These are phyloP conservation scores for Leptestheria dahalacensis DNA, from an alignment of 1,140 invertebrate species.

Conservation along the genomic window DNA sequence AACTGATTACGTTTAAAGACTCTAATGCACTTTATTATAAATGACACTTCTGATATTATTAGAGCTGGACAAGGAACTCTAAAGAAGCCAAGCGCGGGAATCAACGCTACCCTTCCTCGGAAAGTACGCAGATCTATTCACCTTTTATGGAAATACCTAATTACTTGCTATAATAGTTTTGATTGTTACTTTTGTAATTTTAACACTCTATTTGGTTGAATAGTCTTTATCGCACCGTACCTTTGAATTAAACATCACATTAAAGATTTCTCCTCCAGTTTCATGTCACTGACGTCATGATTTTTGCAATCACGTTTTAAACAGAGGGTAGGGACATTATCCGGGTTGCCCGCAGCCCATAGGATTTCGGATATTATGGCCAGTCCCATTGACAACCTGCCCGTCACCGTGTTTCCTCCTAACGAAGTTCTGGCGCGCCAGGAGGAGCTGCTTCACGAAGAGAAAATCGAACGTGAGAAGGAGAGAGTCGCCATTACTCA, in stretches of 20 bases:
- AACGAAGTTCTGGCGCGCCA: conserved; percentile 4
- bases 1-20: too few species aligned
- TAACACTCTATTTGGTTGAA: background rate
- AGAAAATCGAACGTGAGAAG: conserved; percentile 10
- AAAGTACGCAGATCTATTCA: background rate
- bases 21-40: too few species aligned
- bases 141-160: background rate
- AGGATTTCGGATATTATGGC: conserved; percentile 15
- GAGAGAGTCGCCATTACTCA: conserved; percentile 15
- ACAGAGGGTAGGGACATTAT: conserved; percentile 5
- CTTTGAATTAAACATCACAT: background rate
- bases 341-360: background rate
- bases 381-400: conserved; percentile 15
- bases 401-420: conserved; percentile 12
- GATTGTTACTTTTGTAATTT: background rate
- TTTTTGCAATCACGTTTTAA: background rate
- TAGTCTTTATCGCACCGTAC: background rate
- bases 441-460: conserved; percentile 3
- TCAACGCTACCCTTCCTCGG: background rate
- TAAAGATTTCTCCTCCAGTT: background rate
- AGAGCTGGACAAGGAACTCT: background rate
- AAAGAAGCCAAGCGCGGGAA: too few species aligned
- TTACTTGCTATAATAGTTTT: too few species aligned
- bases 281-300: background rate
- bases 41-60: background rate